Percentiles rank a stretch among this genome's conserved stretches.
Conservation (phyloP, 2,888 invertebrate genomes). For the Cryptocephalus moraei region DNA sequence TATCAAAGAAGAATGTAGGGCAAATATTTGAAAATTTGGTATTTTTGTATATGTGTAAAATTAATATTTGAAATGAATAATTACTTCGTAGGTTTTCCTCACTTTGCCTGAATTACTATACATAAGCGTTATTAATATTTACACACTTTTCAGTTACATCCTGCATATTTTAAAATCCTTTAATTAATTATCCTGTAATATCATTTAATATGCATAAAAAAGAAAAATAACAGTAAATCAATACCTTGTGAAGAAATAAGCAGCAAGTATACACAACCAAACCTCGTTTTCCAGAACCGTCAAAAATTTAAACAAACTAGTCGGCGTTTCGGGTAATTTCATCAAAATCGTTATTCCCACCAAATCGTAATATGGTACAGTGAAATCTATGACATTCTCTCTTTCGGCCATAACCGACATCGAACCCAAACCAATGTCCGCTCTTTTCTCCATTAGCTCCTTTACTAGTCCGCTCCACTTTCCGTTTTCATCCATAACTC, state of each 20-base stretch:
- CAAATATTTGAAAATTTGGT: no score
- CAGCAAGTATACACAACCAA: slow-evolving; percentile 91
- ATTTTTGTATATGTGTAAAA: no score
- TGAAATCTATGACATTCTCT: slow-evolving; percentile 95
- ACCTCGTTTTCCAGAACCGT: slow-evolving; percentile 93
- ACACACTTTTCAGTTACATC: no score
- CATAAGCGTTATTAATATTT: no score
- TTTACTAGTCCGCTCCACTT: slow-evolving; percentile 51
- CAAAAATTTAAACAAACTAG: slow-evolving; percentile 92
- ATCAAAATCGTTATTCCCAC: slow-evolving; percentile 96
- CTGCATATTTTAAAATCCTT: no score
- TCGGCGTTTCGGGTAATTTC: slow-evolving; percentile 79
- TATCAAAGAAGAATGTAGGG: no score
- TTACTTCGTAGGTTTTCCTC: no score
- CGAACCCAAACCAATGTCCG: slow-evolving; percentile 89
- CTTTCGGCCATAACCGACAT: slow-evolving; percentile 96
- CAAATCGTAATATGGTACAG: slow-evolving; percentile 95
- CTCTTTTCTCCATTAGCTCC: slow-evolving; percentile 47
- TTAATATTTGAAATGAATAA: no score
- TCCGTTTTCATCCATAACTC: slow-evolving; percentile 75
- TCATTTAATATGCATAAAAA: background rate
- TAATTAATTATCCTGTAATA: no score
- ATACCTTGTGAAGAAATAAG: slow-evolving; percentile 88
- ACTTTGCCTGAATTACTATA: no score
- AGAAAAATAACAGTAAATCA: slow-evolving; percentile 1